Conservation (phyloP, 2,113 vertebrate species). For the Brevimyrus niger region DNA sequence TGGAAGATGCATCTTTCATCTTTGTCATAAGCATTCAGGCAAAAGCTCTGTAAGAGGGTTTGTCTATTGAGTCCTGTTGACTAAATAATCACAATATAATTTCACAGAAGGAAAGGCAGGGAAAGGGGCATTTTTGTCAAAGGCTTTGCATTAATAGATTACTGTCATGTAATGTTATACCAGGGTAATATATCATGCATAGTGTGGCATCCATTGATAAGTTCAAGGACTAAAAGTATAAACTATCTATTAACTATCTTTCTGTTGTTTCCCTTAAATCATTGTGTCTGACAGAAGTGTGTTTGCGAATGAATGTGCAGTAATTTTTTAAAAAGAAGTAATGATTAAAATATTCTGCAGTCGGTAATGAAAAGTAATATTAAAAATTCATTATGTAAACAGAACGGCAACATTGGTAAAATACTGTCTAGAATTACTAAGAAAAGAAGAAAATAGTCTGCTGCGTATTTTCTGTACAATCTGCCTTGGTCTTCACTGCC, state of each 20-base stretch:
- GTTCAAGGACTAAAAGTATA: neutral
- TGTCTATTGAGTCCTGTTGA: neutral
- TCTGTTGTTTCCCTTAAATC: neutral
- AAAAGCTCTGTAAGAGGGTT: neutral
- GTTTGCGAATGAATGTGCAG: neutral
- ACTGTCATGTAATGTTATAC: neutral
- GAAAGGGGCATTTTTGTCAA: neutral
- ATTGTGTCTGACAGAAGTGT: neutral
- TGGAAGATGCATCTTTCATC: neutral
- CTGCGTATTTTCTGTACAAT: constrained; percentile 52
- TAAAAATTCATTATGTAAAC: neutral
- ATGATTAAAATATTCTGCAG: neutral
- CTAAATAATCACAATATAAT: neutral
- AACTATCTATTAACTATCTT: neutral
- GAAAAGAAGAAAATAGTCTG: constrained; percentile 31
- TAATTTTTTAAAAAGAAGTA: neutral
- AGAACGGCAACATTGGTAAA: neutral
- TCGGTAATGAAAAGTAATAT: neutral
- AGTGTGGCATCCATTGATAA: neutral
- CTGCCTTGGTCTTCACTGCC: constrained; percentile 29
- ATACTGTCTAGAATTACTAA: constrained; percentile 21
- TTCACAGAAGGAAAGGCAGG: neutral
- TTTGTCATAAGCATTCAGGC: neutral
- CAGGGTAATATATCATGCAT: neutral
- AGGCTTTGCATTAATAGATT: neutral